Percentiles rank a stretch among this genome's conserved stretches.
Conservation (phyloP, 2,797 vertebrate genomes). For the Threskiornis aethiopicus region DNA sequence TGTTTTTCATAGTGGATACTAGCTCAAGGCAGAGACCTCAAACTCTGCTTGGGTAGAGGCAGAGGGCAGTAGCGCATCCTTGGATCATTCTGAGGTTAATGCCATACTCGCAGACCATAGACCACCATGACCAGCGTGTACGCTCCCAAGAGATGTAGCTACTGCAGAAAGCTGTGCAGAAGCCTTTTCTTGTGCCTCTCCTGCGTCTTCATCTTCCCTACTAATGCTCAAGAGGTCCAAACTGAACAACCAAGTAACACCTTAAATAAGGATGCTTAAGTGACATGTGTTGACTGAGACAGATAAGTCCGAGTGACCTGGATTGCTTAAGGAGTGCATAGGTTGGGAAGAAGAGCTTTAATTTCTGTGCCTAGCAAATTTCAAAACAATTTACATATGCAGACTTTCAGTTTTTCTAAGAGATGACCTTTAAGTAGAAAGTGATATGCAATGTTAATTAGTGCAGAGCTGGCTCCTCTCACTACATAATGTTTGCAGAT, state of each 20-base stretch:
- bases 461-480: neutral
- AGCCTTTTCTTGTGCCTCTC: neutral
- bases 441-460: neutral
- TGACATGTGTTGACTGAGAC: neutral
- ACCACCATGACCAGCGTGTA: neutral
- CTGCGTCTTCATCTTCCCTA: neutral
- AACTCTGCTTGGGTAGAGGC: neutral
- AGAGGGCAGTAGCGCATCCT: neutral
- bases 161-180: neutral
- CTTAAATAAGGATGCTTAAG: neutral
- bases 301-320: neutral
- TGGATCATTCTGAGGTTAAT: neutral
- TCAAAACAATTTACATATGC: neutral
- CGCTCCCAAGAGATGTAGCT: neutral
- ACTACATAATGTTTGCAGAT: neutral
- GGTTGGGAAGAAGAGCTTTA: neutral
- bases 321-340: neutral
- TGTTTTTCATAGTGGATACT: neutral
- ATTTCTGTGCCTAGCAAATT: neutral
- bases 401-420: neutral
- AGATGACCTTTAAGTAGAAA: neutral
- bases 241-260: neutral
- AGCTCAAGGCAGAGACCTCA: neutral
- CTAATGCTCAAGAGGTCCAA: neutral
- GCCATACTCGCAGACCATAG: neutral